Evolutionary conservation across 1,140 invertebrate genomes (phyloP).

Genomic region (Saccostrea glomerata): DNA sequence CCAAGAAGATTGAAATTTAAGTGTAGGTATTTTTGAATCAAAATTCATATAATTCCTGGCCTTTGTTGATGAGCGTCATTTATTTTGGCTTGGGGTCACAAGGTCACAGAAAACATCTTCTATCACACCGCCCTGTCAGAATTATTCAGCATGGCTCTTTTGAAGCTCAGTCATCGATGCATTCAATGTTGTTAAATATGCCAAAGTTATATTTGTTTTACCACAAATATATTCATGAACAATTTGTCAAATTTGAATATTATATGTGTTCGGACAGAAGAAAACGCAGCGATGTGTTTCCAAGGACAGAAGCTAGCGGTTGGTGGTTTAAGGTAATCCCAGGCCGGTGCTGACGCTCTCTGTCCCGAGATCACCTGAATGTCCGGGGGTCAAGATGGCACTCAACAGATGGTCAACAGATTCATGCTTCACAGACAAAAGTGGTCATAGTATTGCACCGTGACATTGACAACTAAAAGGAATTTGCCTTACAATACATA

Average conservation of each 20-base stretch:
- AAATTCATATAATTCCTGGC: conserved; percentile 38
- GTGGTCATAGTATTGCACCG: neutral
- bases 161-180: conserved; percentile 28
- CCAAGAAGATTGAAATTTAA: conserved; percentile 22
- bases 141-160: conserved; percentile 30
- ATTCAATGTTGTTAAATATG: conserved; percentile 38
- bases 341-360: neutral
- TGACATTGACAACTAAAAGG: no score
- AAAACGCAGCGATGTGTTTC: conserved; percentile 11
- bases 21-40: conserved; percentile 29
- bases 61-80: conserved; percentile 36
- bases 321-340: conserved; percentile 13
- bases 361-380: neutral
- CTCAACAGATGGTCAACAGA: neutral
- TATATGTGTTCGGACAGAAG: neutral
- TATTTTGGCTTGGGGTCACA: conserved; percentile 28
- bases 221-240: conserved; percentile 34
- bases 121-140: conserved; percentile 18
- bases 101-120: conserved; percentile 31
- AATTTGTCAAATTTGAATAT: conserved; percentile 38
- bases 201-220: conserved; percentile 38
- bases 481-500: no score
- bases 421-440: conserved; percentile 13
- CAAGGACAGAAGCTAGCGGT: neutral
- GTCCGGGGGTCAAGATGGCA: neutral